phyloP scores from a whole-genome alignment of 2,888 invertebrate species.

The Camptogramma bilineatum region DNA sequence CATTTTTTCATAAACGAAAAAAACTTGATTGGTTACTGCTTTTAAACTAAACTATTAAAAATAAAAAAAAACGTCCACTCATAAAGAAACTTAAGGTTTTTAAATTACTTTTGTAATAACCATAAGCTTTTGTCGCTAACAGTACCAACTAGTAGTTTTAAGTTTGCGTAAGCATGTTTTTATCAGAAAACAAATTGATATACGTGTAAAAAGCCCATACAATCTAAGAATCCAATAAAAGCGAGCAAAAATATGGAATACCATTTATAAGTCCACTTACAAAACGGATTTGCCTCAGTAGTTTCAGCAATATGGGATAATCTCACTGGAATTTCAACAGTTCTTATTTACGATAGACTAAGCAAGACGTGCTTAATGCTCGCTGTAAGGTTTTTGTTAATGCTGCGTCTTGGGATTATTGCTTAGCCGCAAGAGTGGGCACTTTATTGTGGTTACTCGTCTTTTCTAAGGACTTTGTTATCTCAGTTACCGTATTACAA shows the following conservation, averaged over 20 bases:
- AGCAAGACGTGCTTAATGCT: slow-evolving; percentile 52
- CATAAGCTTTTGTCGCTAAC: no score
- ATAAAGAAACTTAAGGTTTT: no score
- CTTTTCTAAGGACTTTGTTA: slow-evolving; percentile 4
- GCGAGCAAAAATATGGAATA: slow-evolving; percentile 16
- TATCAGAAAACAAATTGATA: not conserved
- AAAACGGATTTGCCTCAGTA: slow-evolving; percentile 18
- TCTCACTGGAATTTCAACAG: slow-evolving; percentile 51
- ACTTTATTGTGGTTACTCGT: slow-evolving; percentile 2
- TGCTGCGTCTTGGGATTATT: slow-evolving; percentile 36
- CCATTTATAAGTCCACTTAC: not conserved
- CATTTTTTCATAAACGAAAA: no score
- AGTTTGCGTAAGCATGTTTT: not conserved
- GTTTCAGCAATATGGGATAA: slow-evolving; percentile 51
- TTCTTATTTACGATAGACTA: slow-evolving; percentile 58
- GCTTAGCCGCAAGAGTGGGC: slow-evolving; percentile 15
- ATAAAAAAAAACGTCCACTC: no score
- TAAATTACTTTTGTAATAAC: no score
- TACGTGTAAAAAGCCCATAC: not conserved
- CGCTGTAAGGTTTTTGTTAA: slow-evolving; percentile 50
- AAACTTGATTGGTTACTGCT: no score
- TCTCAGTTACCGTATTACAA: not conserved
- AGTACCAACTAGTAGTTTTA: no score
- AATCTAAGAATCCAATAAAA: slow-evolving; percentile 11
- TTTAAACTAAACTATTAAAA: no score